Evolutionary conservation across 2,113 vertebrate genomes (phyloP).

Genomic region (Sylvilagus bachmani): DNA sequence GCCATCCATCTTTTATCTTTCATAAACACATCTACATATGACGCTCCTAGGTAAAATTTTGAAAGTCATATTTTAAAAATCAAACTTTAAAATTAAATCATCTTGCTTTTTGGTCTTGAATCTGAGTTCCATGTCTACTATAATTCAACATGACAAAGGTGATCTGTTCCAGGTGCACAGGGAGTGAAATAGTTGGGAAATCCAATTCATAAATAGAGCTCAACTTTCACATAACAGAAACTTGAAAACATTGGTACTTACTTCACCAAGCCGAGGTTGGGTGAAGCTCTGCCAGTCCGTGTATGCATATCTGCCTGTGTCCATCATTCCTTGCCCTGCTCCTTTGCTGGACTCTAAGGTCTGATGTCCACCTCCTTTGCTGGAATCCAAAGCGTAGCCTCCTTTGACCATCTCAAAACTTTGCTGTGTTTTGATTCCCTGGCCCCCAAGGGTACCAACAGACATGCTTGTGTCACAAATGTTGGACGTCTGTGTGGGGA

Average conservation of each 20-base stretch:
- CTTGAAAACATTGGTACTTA: slow-evolving; percentile 81
- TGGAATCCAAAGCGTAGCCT: slow-evolving; percentile 85
- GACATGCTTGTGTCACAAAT: slow-evolving; percentile 76
- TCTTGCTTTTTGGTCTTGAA: slow-evolving; percentile 2
- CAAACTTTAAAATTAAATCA: neutral
- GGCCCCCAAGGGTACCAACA: slow-evolving; percentile 79
- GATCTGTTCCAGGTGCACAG: neutral
- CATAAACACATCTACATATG: neutral
- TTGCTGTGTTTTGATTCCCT: slow-evolving; percentile 87
- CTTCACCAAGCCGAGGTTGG: slow-evolving; percentile 89
- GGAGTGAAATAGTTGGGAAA: neutral
- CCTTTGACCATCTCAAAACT: slow-evolving; percentile 87
- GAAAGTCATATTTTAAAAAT: neutral
- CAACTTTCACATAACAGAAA: neutral
- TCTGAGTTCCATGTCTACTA: neutral
- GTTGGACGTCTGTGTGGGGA: slow-evolving; percentile 85
- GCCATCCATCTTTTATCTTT: neutral
- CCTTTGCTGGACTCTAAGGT: slow-evolving; percentile 85
- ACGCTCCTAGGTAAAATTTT: neutral
- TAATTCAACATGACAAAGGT: neutral
- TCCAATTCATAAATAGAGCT: neutral
- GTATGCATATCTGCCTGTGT: slow-evolving; percentile 86
- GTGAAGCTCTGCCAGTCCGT: slow-evolving; percentile 91
- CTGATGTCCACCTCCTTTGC: slow-evolving; percentile 85
- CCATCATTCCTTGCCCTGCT: slow-evolving; percentile 79